Conservation (phyloP, 2,888 invertebrate genomes). For the Cheilosia soror region DNA sequence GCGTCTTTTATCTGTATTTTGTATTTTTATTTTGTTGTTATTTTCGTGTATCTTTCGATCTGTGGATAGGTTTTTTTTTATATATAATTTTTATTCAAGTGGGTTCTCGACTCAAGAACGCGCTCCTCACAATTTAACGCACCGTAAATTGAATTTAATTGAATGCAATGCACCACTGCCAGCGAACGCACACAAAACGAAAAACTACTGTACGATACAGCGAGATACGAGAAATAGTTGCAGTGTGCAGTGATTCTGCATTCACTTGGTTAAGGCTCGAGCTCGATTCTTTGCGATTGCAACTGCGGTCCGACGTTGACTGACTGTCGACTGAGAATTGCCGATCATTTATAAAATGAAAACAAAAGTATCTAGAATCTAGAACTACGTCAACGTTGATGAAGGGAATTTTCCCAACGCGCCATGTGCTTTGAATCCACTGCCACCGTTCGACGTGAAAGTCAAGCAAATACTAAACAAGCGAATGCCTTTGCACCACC, state of each 20-base stretch:
- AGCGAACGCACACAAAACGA: background rate
- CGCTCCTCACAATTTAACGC: constrained; percentile 59
- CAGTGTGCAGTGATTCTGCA: constrained; percentile 17
- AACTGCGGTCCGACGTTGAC: constrained; percentile 63
- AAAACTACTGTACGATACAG: background rate
- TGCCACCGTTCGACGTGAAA: constrained; percentile 67
- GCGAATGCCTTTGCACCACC: constrained; percentile 13
- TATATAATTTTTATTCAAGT: constrained; percentile 42
- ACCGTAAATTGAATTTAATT: constrained; percentile 75
- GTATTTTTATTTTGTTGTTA: constrained; percentile 7
- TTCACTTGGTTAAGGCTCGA: constrained; percentile 1
- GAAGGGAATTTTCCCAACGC: constrained; percentile 21
- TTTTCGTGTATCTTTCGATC: constrained; percentile 34
- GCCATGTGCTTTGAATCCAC: constrained; percentile 35
- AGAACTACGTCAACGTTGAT: constrained; percentile 45
- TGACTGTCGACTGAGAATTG: constrained; percentile 62
- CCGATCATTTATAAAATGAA: constrained; percentile 68
- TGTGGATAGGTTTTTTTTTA: constrained; percentile 1
- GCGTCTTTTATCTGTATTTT: constrained; percentile 9
- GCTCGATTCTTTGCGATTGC: constrained; percentile 36
- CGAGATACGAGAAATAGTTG: background rate
- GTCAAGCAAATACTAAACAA: constrained; percentile 61
- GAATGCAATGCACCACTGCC: constrained; percentile 65
- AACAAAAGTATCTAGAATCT: constrained; percentile 64
- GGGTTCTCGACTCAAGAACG: constrained; percentile 54